A percentile compares a stretch with the other conserved stretches of the same genome.
phyloP scores from a whole-genome alignment of 2,113 vertebrate genomes.

The Hemiprocne comata region DNA sequence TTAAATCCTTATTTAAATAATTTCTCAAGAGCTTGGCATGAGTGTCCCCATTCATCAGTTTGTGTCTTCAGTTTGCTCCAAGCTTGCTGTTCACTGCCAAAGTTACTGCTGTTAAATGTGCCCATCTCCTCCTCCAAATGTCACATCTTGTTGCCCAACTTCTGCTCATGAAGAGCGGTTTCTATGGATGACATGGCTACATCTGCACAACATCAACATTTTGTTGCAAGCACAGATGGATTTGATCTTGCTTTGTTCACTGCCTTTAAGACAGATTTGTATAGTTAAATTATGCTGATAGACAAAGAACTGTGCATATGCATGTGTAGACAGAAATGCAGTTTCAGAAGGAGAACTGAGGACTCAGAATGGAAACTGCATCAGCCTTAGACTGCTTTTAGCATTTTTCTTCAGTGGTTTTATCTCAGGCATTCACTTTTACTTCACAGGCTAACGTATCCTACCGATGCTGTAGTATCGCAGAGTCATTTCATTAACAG shows the following conservation, averaged over 20 bases:
- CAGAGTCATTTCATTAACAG: background rate
- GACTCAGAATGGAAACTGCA: background rate
- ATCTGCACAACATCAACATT: background rate
- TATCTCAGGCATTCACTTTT: background rate
- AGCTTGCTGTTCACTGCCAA: background rate
- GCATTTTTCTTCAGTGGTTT: background rate
- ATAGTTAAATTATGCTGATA: background rate
- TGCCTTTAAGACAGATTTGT: background rate
- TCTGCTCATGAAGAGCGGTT: accelerated
- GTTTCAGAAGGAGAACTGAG: background rate
- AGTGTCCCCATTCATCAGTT: background rate
- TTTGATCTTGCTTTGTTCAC: background rate
- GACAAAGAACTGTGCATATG: background rate
- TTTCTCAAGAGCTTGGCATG: background rate
- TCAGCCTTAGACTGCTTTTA: background rate
- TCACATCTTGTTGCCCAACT: background rate
- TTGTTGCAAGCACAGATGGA: background rate
- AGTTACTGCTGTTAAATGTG: background rate
- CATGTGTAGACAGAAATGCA: accelerated
- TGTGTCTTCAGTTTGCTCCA: background rate
- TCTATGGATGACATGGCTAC: background rate
- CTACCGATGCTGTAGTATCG: background rate
- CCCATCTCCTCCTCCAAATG: background rate
- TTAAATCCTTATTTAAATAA: background rate
- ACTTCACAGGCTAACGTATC: background rate